Base-by-base conservation (phyloP, 2,888 invertebrate species). In the Drosophila borealis region DNA sequence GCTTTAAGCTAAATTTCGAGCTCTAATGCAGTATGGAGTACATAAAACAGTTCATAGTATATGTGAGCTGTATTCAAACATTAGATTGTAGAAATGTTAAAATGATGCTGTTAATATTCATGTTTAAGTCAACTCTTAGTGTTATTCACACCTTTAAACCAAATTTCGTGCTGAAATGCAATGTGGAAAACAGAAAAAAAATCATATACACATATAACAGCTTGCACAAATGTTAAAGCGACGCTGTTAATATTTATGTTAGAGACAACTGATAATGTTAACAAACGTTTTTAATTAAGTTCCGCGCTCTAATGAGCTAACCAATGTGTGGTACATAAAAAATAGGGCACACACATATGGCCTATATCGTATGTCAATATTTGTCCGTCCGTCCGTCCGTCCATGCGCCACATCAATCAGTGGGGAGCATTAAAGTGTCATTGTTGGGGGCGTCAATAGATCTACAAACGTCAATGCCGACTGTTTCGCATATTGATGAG, bases 391-490 rank as follows among this genome's bases (percentile, higher is more conserved):
- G 17, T 41, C 13, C 34, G 50, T 48, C 44, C 34, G 48, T 60
- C 70, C 61, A 41, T 71, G 48, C 67, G 69, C 73, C 71, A 78
- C 83, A 84, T 84, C 83, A 84, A 86, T 84, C 83, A 88, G 70
- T 54, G 34, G 54, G 51, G 54, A 68, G 71, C 83, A 84, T 84
- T 84, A 84, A 84, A 84, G 86, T 84, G 83, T 84, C 83, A 84
- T 86, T 84, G 86, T 74, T 62, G 85, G 76, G 75, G 85, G 79
- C 81, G 74, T 74, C 78, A 78, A 82, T 82, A 66, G 83, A 82
- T 82, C 86, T 78, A 78, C 74, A 84, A 84, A 86, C 83, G 83
- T 84, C 83, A 84, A 88, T 86, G 82, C 67, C 49, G 69, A 57
- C 65, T 37, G 60, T 70, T 79, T 51, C 42, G 54, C 55, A 60